Evolutionary conservation across 2,888 invertebrate genomes (phyloP).

Genomic region (Acleris literana): DNA sequence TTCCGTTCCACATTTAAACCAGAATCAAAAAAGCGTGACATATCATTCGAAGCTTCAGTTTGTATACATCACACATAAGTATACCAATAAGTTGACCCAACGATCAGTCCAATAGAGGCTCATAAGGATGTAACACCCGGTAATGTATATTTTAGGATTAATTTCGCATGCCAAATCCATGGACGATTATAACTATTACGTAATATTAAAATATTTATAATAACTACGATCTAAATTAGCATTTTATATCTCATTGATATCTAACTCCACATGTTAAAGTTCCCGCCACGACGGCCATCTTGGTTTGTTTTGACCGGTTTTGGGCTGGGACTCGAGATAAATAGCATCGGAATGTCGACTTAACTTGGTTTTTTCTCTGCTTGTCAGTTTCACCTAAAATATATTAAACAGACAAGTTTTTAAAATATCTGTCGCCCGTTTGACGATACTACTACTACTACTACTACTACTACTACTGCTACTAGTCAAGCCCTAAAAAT

Average conservation of each 20-base stretch:
- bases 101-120: too few relatives aligned
- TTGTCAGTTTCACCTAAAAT: constrained; percentile 31
- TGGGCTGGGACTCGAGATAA: constrained; percentile 48
- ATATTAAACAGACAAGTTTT: constrained; percentile 11
- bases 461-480: neutral
- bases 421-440: neutral
- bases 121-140: too few relatives aligned
- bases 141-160: neutral
- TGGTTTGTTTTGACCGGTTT: constrained; percentile 72
- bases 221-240: neutral
- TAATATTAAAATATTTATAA: neutral
- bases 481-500: constrained; percentile 11
- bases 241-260: neutral
- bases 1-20: too few relatives aligned
- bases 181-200: neutral
- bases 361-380: constrained; percentile 52
- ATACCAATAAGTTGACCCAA: too few relatives aligned
- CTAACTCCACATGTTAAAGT: constrained; percentile 57
- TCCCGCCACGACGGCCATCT: constrained; percentile 72
- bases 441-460: neutral
- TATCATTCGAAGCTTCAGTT: too few relatives aligned
- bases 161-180: neutral
- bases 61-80: too few relatives aligned
- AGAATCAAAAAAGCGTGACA: too few relatives aligned
- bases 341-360: constrained; percentile 55